Percentiles rank a stretch among this genome's conserved stretches.
Evolutionary conservation across 92 coral and sea anemone genomes (phyloP).

Genomic region (Anthopleura xanthogrammica): DNA sequence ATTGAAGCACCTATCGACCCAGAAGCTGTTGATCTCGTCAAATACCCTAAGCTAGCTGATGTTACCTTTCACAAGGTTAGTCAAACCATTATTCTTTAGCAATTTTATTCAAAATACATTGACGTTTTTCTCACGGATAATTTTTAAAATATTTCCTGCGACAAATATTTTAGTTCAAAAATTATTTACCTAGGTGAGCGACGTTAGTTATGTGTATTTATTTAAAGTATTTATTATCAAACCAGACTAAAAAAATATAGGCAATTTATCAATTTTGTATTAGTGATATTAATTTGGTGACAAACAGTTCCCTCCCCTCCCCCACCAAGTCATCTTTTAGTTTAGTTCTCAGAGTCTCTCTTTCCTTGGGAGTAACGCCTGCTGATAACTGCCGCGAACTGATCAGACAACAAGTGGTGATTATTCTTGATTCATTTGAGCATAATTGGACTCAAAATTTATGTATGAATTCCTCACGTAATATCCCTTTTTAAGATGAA

Average conservation of each 20-base stretch:
- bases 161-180: no score
- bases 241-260: no score
- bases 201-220: no score
- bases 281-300: not conserved
- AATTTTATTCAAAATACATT: no score
- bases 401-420: not conserved
- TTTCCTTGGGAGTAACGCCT: constrained; percentile 8
- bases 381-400: not conserved
- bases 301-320: not conserved
- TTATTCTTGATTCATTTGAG: not conserved
- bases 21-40: constrained; percentile 83
- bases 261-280: no score
- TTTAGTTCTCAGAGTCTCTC: constrained; percentile 13
- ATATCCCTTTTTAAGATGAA: not conserved
- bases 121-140: no score
- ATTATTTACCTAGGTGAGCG: no score
- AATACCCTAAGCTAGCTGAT: constrained; percentile 82
- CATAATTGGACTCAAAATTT: not conserved
- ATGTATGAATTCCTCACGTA: not conserved
- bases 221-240: no score
- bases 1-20: constrained; percentile 96
- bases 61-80: constrained; percentile 92
- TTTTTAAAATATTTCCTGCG: no score
- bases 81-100: no score
- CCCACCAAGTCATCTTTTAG: not conserved